Evolutionary conservation across 2,113 vertebrate species (phyloP).

Genomic region (Bos indicus): DNA sequence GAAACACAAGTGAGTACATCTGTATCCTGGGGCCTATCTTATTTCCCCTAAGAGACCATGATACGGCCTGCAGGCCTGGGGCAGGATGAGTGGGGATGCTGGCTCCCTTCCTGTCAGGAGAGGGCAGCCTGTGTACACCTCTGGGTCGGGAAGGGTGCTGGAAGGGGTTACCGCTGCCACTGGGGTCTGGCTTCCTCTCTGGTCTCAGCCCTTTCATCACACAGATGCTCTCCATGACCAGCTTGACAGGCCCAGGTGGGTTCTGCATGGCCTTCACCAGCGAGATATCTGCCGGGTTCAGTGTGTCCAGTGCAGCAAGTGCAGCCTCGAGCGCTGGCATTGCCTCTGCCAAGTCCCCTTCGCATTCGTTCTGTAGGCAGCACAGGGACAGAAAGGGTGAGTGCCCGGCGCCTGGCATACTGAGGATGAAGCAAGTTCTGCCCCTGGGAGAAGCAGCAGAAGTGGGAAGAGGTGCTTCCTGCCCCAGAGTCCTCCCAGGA

Average conservation of each 20-base stretch:
- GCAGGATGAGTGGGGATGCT: rapidly evolving
- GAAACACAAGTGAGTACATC: not conserved
- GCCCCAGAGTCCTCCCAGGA: not conserved
- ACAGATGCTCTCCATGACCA: slow-evolving; percentile 96
- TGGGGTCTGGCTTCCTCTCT: slow-evolving; percentile 91
- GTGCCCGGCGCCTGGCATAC: rapidly evolving
- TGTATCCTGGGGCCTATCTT: not conserved
- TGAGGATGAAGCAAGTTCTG: not conserved
- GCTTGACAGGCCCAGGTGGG: slow-evolving; percentile 90
- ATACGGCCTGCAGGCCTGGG: not conserved
- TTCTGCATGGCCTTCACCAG: slow-evolving; percentile 95
- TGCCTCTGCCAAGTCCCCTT: slow-evolving; percentile 91
- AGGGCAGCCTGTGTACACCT: not conserved
- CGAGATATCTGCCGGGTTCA: slow-evolving; percentile 92
- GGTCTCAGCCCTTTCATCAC: slow-evolving; percentile 91
- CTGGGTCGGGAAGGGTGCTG: not conserved
- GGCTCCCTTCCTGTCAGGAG: not conserved
- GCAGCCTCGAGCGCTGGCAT: slow-evolving; percentile 92
- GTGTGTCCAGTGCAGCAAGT: slow-evolving; percentile 88
- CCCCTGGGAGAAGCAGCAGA: not conserved
- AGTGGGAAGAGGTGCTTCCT: not conserved
- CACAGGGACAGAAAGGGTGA: not conserved
- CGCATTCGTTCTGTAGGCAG: slow-evolving; percentile 88
- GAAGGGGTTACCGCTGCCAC: slow-evolving; percentile 84
- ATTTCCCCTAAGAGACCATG: not conserved